Base-by-base conservation (phyloP, 2,888 invertebrate species). In the Diabrotica balteata region DNA sequence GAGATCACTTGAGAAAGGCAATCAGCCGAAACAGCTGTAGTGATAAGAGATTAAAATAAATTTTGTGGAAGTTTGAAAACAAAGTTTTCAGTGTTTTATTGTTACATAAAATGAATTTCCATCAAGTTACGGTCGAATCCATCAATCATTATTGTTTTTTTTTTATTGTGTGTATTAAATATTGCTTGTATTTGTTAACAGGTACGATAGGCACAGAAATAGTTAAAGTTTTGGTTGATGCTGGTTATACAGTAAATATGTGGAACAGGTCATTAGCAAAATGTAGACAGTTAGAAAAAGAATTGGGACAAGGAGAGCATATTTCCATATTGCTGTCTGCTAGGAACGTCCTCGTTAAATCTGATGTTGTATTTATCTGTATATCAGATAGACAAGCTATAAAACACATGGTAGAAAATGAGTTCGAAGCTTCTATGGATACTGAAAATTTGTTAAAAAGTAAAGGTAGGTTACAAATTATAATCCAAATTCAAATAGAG, bases 351-450 rank as follows among this genome's bases (percentile, higher is more conserved):
- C 11, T 55, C 5, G 8, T 55, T 3, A 44, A 45, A 17, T 55
- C 55, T 44, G 55, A 55, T 17, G 17, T 55, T 8, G 44, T 55
- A 44, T 55, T 55, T 17, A 11, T 55, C 11, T 55, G 55, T 8
- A 8, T 55, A 11, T 55, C 55, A 17, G 55, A 55, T 17, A 44
- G 44, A 10, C 9, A 55, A 44, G 45, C 44, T 44, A 55, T 43
- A 5, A 7, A 44, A 55, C 8, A 45, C 1, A 11, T 55, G n/a
- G 44, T 55, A 11, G 11, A 55, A 11, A 9, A 43, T 11, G 44
- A 55, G 9, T 55, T 55, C 44, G 55, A 55, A 55, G 55, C 55
- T 6, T n/a, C 7, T 43, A 43, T 7, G 7, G 44, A 55, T 17
- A 44, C 11, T 8, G 44, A 55, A 55, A 55, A 44, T 55, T 44